phyloP scores from a whole-genome alignment of 2,888 invertebrate species.

The Drosophila kanekoi region DNA sequence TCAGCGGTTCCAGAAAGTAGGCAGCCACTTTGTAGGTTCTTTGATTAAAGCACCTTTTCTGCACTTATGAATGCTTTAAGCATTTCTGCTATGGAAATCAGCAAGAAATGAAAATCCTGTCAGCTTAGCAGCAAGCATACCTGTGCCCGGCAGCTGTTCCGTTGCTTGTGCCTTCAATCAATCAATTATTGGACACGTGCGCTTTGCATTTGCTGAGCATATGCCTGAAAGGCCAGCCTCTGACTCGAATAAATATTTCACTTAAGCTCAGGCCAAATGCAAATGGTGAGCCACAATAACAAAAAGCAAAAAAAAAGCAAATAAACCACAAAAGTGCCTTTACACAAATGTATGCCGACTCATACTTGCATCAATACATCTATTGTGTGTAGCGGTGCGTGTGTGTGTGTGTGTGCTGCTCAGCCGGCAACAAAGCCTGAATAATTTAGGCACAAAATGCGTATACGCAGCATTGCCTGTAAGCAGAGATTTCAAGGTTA shows the following conservation, averaged over 20 bases:
- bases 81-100: constrained; percentile 17
- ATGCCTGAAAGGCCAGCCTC: constrained; percentile 14
- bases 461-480: constrained; percentile 26
- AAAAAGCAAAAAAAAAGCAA: too few relatives aligned
- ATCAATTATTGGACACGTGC: constrained; percentile 67
- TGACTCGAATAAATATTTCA: constrained; percentile 41
- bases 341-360: constrained; percentile 7
- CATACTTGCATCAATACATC: not conserved
- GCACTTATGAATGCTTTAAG: constrained; percentile 16
- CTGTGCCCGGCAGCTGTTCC: constrained; percentile 48
- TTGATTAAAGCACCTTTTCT: not conserved
- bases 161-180: constrained; percentile 55
- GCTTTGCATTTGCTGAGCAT: constrained; percentile 35
- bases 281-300: constrained; percentile 22
- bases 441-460: constrained; percentile 38
- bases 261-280: constrained; percentile 25
- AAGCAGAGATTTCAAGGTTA: constrained; percentile 8
- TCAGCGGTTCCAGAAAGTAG: constrained; percentile 12
- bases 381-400: not conserved
- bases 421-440: constrained; percentile 12
- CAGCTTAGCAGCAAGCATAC: not conserved
- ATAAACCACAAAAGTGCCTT: constrained; percentile 7
- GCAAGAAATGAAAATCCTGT: not conserved
- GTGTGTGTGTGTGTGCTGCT: constrained; percentile 1
- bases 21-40: not conserved